Evolutionary conservation across 2,113 vertebrate genomes (phyloP).

Genomic region (Talpa occidentalis): DNA sequence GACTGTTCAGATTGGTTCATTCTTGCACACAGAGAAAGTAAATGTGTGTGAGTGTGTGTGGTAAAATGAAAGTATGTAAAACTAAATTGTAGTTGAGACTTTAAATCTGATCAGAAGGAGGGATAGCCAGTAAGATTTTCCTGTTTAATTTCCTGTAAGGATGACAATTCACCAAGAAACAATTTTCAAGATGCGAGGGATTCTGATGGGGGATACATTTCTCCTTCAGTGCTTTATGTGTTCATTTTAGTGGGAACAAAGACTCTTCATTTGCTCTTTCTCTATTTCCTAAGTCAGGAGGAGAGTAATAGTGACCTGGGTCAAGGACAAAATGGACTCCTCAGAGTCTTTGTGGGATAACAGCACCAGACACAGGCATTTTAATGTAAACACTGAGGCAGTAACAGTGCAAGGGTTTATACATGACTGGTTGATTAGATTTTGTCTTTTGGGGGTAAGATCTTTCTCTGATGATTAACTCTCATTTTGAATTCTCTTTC

Average conservation of each 20-base stretch:
- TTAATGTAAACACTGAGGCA: neutral
- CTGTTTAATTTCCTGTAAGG: conserved; percentile 56
- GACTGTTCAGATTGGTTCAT: conserved; percentile 48
- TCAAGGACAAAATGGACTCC: neutral
- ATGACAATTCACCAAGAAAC: conserved; percentile 52
- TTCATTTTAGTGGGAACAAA: conserved; percentile 4
- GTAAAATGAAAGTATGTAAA: conserved; percentile 35
- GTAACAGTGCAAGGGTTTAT: neutral
- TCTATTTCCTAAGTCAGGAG: conserved; percentile 33
- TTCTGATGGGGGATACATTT: neutral
- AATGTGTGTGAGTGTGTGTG: neutral
- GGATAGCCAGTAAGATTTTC: neutral
- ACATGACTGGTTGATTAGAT: neutral
- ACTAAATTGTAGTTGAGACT: conserved; percentile 37
- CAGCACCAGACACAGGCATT: neutral
- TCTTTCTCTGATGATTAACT: neutral
- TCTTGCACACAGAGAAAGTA: conserved; percentile 55
- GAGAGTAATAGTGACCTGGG: neutral
- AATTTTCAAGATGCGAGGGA: conserved; percentile 1
- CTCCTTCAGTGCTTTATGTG: conserved; percentile 9
- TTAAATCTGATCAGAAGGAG: neutral
- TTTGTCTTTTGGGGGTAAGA: neutral
- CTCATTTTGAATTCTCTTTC: neutral
- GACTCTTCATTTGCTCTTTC: neutral
- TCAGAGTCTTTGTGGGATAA: neutral